Conservation (phyloP, 2,888 invertebrate genomes). For the Trachelus stipa region DNA sequence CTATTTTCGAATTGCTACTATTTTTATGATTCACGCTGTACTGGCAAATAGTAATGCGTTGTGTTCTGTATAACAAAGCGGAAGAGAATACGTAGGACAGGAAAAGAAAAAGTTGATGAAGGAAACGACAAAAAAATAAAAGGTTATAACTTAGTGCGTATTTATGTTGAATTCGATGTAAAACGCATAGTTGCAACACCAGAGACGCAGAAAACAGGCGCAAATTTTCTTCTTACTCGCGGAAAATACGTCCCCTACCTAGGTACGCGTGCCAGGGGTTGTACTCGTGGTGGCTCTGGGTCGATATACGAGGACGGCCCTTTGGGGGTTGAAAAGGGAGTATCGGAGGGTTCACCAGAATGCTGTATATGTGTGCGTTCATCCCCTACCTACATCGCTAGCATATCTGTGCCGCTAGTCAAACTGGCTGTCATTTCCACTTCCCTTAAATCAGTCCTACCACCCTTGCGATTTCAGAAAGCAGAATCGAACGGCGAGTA, state of each 20-base stretch:
- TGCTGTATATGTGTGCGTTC: slow-evolving; percentile 16
- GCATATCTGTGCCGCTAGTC: slow-evolving; percentile 22
- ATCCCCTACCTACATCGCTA: neutral
- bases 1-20: neutral
- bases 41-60: neutral
- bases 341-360: slow-evolving; percentile 18
- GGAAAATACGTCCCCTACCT: neutral
- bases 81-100: neutral
- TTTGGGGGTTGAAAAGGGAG: slow-evolving; percentile 16
- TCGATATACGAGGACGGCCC: slow-evolving; percentile 35
- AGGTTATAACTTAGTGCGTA: neutral
- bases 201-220: neutral
- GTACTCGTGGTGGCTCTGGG: slow-evolving; percentile 21
- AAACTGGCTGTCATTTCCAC: slow-evolving; percentile 43
- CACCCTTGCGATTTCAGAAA: slow-evolving; percentile 20
- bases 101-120: neutral
- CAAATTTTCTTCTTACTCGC: neutral
- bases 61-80: neutral
- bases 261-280: slow-evolving; percentile 1
- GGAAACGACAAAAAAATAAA: neutral
- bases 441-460: slow-evolving; percentile 23
- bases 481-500: neutral
- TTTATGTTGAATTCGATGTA: neutral
- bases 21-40: neutral
- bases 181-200: neutral